Percentiles rank a stretch among this genome's conserved stretches.
Evolutionary conservation across 2,113 vertebrate species (phyloP).

Genomic region (Periophthalmus modestus): DNA sequence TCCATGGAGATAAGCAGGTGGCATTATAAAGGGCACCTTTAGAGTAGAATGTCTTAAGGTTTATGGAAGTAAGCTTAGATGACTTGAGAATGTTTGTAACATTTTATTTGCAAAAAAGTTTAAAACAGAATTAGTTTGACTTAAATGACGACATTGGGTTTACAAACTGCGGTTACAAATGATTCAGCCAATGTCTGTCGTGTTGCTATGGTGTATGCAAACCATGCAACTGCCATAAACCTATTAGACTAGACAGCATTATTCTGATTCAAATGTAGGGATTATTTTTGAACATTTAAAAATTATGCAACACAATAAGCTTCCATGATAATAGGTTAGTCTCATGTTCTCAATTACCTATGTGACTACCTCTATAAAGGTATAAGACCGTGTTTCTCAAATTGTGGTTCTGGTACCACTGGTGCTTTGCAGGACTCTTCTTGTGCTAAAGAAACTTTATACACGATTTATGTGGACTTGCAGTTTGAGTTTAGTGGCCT

Average conservation of each 20-base stretch:
- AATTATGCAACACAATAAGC: neutral
- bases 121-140: neutral
- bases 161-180: neutral
- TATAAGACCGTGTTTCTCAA: no score
- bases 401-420: neutral
- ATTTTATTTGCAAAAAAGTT: no score
- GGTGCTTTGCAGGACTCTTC: neutral
- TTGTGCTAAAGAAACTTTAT: no score
- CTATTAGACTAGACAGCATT: no score
- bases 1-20: no score
- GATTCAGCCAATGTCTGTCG: neutral
- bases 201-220: constrained; percentile 4
- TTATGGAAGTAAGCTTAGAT: no score
- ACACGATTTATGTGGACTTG: neutral
- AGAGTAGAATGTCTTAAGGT: no score
- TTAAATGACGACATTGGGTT: neutral
- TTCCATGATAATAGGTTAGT: neutral
- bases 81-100: no score
- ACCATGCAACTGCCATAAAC: neutral
- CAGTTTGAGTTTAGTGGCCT: neutral
- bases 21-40: no score
- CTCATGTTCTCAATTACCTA: no score
- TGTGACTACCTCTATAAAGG: no score
- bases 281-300: neutral
- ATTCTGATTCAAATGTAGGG: neutral